phyloP scores from a whole-genome alignment of 2,888 invertebrate species.

The Tortrix viridana region DNA sequence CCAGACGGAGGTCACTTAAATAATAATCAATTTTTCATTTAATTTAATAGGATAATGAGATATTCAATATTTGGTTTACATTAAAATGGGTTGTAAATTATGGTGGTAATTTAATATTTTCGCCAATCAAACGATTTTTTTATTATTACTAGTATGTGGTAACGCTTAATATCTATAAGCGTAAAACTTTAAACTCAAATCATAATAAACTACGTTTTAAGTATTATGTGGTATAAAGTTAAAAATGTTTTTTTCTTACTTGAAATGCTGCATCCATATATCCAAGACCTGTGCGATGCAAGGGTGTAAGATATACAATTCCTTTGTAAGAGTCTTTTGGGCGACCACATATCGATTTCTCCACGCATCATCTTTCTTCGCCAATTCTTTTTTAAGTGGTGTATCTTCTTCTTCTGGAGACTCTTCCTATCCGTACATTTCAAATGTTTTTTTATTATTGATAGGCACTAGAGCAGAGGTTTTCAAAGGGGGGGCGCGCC shows the following conservation, averaged over 20 bases:
- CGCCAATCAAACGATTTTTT: no score
- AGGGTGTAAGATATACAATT: constrained; percentile 91
- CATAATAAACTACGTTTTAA: no score
- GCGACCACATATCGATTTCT: constrained; percentile 78
- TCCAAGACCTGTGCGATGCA: constrained; percentile 91
- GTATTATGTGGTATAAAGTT: neutral
- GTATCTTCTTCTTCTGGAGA: constrained; percentile 79
- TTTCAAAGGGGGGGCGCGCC: no score
- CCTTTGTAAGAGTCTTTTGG: constrained; percentile 71
- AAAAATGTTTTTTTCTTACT: constrained; percentile 65
- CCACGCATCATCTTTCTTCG: constrained; percentile 87
- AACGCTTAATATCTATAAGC: no score
- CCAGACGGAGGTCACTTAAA: constrained; percentile 84
- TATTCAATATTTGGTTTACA: no score
- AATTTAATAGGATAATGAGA: no score
- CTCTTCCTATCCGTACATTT: constrained; percentile 63
- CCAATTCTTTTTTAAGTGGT: constrained; percentile 83
- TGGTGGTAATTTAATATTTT: no score
- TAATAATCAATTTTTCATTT: neutral
- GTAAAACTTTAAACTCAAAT: no score
- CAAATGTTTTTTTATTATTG: no score
- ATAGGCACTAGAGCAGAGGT: no score
- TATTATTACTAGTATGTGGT: no score
- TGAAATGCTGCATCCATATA: constrained; percentile 92
- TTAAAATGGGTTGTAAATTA: no score